phyloP scores from a whole-genome alignment of 2,797 vertebrate genomes.

The Leuciscus waleckii region DNA sequence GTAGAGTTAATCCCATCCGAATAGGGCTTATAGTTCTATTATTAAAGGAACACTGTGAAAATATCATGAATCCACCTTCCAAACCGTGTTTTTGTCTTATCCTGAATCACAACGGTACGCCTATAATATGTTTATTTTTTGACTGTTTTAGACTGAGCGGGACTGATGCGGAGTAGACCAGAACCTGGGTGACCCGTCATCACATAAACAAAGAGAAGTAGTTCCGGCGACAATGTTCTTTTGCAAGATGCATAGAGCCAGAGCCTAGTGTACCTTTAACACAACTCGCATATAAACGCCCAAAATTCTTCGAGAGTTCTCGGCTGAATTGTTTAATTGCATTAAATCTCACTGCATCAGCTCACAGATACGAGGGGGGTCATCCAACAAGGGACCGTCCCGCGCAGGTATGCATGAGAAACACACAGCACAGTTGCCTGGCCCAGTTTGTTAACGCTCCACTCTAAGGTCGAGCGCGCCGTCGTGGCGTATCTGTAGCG shows the following conservation, averaged over 20 bases:
- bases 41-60: not conserved
- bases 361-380: conserved; percentile 9
- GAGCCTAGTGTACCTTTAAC: not conserved
- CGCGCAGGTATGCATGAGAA: not conserved
- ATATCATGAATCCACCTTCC: not conserved
- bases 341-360: conserved; percentile 42
- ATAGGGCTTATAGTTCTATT: too few relatives aligned
- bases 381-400: conserved; percentile 7
- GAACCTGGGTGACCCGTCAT: not conserved
- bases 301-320: conserved; percentile 39
- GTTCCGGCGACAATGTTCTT: not conserved
- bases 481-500: conserved; percentile 17
- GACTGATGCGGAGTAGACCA: not conserved
- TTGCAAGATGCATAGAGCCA: not conserved
- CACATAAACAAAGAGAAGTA: not conserved
- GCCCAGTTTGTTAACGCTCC: conserved; percentile 20
- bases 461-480: conserved; percentile 4
- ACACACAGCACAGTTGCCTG: not conserved
- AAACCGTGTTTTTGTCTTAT: not conserved
- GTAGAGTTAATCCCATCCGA: too few relatives aligned
- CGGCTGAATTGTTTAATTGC: conserved; percentile 52
- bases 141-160: not conserved
- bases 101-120: not conserved
- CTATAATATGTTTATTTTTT: not conserved
- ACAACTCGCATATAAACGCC: not conserved